These are phyloP conservation scores for Cerastis rubricosa DNA, from an alignment of 2,888 invertebrate genomes.

Conservation along the genomic window DNA sequence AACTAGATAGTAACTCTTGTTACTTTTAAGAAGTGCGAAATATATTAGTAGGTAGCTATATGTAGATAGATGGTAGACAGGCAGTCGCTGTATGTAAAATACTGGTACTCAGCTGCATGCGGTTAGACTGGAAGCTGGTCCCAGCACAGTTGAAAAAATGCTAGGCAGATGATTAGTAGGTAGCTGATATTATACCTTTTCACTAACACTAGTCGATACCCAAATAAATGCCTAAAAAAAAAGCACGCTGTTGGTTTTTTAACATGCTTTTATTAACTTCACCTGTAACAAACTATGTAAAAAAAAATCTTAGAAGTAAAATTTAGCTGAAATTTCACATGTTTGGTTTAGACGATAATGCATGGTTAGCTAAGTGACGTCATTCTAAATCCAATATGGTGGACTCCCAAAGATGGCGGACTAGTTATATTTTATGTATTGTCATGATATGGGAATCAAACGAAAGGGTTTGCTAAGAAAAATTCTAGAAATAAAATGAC, in stretches of 20 bases:
- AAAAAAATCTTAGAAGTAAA: background rate
- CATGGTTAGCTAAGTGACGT: too few species aligned
- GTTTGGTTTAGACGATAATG: too few species aligned
- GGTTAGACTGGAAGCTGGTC: background rate
- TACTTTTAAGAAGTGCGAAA: too few species aligned
- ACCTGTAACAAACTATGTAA: background rate
- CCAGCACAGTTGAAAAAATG: background rate
- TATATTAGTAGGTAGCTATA: background rate
- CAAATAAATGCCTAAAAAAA: background rate
- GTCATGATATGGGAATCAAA: too few species aligned
- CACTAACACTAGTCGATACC: background rate
- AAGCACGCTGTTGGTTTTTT: background rate
- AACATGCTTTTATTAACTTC: background rate
- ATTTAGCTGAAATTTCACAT: too few species aligned
- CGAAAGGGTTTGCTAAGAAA: too few species aligned
- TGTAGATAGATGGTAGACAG: background rate
- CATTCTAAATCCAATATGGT: too few species aligned
- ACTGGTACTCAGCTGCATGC: background rate
- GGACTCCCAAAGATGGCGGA: too few species aligned
- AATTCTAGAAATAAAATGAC: too few species aligned
- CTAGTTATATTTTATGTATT: too few species aligned
- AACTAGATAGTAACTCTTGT: background rate
- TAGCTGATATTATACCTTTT: background rate
- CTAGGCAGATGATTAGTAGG: background rate
- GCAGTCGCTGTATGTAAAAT: background rate